These are phyloP conservation scores for Cottus gobio DNA, from an alignment of 2,113 vertebrate species.

Conservation along the genomic window DNA sequence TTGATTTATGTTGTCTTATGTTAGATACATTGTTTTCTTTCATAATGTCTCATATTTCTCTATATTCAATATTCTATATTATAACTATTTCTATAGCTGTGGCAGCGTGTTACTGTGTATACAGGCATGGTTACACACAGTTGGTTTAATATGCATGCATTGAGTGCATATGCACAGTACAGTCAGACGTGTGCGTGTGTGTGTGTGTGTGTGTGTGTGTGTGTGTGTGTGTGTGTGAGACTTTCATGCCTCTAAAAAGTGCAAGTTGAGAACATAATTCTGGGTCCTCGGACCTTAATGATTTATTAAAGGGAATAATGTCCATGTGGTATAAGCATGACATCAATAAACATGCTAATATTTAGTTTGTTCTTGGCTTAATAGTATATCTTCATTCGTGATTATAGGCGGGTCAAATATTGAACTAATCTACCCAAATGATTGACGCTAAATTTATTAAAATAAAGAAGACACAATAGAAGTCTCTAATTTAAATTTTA, in stretches of 20 bases:
- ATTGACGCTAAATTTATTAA: background rate
- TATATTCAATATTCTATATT: too few species aligned
- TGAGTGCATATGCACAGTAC: background rate
- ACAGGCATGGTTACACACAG: background rate
- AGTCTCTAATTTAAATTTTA: background rate
- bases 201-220: too few species aligned
- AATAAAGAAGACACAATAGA: background rate
- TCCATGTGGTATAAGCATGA: background rate
- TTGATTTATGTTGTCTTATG: background rate
- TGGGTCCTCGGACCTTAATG: background rate
- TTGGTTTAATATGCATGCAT: background rate
- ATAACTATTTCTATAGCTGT: too few species aligned
- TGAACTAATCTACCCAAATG: background rate
- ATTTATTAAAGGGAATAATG: background rate
- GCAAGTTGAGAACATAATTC: background rate
- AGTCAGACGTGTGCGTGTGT: too few species aligned
- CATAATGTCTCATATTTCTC: background rate
- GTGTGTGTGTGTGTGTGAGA: too few species aligned
- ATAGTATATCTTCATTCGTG: background rate
- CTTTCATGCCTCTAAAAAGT: background rate
- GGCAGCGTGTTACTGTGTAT: too few species aligned
- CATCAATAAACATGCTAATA: too few species aligned
- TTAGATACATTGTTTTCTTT: background rate
- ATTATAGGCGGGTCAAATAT: background rate
- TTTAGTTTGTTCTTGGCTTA: background rate